Evolutionary conservation across 2,797 vertebrate species (phyloP).

Genomic region (Numenius phaeopus): DNA sequence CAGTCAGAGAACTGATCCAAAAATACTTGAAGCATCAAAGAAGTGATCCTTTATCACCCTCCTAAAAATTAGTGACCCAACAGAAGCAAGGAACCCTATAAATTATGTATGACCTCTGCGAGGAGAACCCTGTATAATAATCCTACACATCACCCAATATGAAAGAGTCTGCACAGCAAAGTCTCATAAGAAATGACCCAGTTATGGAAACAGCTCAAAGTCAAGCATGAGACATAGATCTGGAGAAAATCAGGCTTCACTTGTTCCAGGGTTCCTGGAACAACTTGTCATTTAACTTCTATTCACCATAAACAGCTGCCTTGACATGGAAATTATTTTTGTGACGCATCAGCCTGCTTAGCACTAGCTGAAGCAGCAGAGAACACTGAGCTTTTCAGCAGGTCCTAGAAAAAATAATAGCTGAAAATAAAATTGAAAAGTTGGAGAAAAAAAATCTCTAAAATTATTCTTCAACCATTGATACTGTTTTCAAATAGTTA

Average conservation of each 20-base stretch:
- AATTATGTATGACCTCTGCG: background rate
- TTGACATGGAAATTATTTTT: constrained; percentile 47
- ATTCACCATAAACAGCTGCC: constrained; percentile 56
- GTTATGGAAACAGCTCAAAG: background rate
- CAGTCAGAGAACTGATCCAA: background rate
- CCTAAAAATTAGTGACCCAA: background rate
- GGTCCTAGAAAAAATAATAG: background rate
- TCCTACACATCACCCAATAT: background rate
- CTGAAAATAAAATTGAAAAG: constrained; percentile 2
- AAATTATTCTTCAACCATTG: background rate
- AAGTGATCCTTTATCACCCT: background rate
- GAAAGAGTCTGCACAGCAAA: background rate
- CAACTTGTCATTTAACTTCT: constrained; percentile 52
- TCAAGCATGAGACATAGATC: background rate
- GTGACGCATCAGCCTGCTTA: background rate
- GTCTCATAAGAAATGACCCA: background rate
- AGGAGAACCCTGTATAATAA: background rate
- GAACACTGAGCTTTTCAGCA: background rate
- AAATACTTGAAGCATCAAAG: background rate
- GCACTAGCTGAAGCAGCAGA: constrained; percentile 13
- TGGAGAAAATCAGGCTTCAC: constrained; percentile 51
- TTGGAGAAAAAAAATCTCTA: background rate
- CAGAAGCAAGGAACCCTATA: background rate
- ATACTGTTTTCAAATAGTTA: background rate
- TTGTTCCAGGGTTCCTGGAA: constrained; percentile 53